Evolutionary conservation across 1,140 invertebrate genomes (phyloP), one percentile per base, ranked within the genome.

Genomic region (Hestina assimilis): DNA sequence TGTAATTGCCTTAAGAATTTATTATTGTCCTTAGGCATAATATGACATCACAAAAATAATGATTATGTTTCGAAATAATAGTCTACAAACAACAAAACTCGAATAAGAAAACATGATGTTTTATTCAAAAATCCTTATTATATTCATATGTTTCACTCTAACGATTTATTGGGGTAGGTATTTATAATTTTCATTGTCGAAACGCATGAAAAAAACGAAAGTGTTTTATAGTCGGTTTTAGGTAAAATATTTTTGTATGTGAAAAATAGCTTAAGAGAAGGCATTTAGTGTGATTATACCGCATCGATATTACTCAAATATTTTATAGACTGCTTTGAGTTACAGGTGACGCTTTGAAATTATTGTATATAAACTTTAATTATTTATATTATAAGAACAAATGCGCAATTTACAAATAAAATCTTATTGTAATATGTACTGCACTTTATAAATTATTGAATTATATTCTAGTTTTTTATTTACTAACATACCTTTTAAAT

Each of bases 391-490:
- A 43, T 66, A 83, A 83, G 74, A 74, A 79, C 67, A 80, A 86
- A 80, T 75, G 72, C 77, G 77, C 73, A 80, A 79, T 77, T 80
- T 75, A 75, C 66, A 55, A 77, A 76, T 77, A 73, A 76, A 79
- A 77, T 61, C 75, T 79, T 80, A 75, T 61, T 83, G 75, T 84
- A 83, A 74, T 79, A 64, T 66, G 56, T 59, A 77, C 70, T 81
- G 83, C 78, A 87, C 83, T 83, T 79, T 75, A 83, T 83, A 87
- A 83, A 84, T 83, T 84, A 84, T 87, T 83, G 76, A 83, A 80
- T 73, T 78, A 78, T 73, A 69, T 53, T 48, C 12, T 26, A 5
- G 41, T 43, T 21, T 69, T 73, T 63, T 71, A 58, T 70, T 72
- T 63, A n/a, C n/a, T 50, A 47, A 8, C 14, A 17, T 29, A 26